These are phyloP conservation scores for Mylabris phalerata DNA, from an alignment of 1,140 invertebrate species.

Conservation along the genomic window DNA sequence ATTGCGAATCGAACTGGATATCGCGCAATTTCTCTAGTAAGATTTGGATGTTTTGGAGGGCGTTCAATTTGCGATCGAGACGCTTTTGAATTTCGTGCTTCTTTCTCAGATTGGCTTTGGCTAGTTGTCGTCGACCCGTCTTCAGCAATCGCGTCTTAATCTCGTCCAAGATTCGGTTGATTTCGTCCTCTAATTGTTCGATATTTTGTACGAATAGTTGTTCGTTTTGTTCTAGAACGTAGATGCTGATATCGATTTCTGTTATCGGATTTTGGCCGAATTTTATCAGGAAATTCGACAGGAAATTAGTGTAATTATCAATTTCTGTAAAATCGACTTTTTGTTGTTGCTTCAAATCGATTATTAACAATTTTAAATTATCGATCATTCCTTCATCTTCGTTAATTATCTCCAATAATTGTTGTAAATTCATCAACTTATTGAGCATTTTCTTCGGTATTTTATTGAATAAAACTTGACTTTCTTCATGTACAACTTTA, in stretches of 20 bases:
- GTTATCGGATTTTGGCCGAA: conserved; percentile 27
- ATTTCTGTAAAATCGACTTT: conserved; percentile 22
- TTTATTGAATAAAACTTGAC: conserved; percentile 23
- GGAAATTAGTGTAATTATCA: conserved; percentile 15
- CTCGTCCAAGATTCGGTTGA: conserved; percentile 32
- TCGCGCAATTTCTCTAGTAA: conserved; percentile 40
- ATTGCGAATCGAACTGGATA: conserved; percentile 36
- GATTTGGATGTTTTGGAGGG: conserved; percentile 42
- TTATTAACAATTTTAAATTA: conserved; percentile 31
- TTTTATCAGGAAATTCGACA: conserved; percentile 33
- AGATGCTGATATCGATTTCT: conserved; percentile 37
- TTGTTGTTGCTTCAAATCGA: conserved; percentile 26
- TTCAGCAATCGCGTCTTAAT: conserved; percentile 38
- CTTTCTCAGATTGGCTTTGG: conserved; percentile 42
- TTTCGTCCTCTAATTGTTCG: conserved; percentile 38
- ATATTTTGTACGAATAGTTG: conserved; percentile 36
- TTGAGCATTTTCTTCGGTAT: conserved; percentile 26
- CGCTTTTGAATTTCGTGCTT: conserved; percentile 42
- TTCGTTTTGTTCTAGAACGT: conserved; percentile 40
- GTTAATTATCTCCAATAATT: conserved; percentile 22
- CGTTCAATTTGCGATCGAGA: conserved; percentile 38
- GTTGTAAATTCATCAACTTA: conserved; percentile 31
- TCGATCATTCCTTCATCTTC: conserved; percentile 20
- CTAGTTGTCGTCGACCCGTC: conserved; percentile 37
- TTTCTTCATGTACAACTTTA: conserved; percentile 16